Evolutionary conservation across 35 echinoderm and acorn worm species (phyloP), one percentile per base, ranked within the genome.

Genomic region (Ophioderma brevispina): DNA sequence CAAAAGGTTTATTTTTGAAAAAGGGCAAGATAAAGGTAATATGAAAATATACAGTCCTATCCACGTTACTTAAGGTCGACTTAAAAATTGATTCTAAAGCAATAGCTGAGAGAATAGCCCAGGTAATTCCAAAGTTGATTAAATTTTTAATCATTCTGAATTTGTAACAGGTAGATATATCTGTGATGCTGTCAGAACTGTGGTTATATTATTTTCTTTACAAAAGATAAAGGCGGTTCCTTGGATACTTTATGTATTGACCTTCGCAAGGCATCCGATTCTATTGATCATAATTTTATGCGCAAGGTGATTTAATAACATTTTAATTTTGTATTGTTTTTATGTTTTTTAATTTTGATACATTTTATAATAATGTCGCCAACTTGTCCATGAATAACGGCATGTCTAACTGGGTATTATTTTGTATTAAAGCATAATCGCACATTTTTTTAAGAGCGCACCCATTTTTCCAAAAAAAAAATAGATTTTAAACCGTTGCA

Each of bases 11-110:
- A 80, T 80, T 37, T 36, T 39, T 5, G 36, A 80, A 25, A 80
- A 80, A 34, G 13, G 4, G 1, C 33, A 80, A 80, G 38, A 36
- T 80, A 80, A 80, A 30, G 6, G 25, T 6, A n/a, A 31, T 8
- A 30, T 77, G 10, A 28, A 77, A 35, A 80, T 5, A 10, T 80
- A 39, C 33, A 36, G 78, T 1, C 78, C 78, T 21, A 80, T 80
- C n/a, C 28, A 80, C 78, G 4, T 80, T 80, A 25, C 36, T 80
- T 17, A 80, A 80, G 33, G 78, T 80, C 1, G 78, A 80, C 36
- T 39, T 80, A 39, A 80, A n/a, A 80, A 80, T 80, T 21, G 78
- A 33, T 4, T 80, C 78, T 13, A 80, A 80, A 25, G 78, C 34
- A 21, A 37, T 80, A 8, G 78, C 78, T 21, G 38, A 37, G 1